Conservation (phyloP, 2,113 vertebrate genomes). For the Phocoena sinus region DNA sequence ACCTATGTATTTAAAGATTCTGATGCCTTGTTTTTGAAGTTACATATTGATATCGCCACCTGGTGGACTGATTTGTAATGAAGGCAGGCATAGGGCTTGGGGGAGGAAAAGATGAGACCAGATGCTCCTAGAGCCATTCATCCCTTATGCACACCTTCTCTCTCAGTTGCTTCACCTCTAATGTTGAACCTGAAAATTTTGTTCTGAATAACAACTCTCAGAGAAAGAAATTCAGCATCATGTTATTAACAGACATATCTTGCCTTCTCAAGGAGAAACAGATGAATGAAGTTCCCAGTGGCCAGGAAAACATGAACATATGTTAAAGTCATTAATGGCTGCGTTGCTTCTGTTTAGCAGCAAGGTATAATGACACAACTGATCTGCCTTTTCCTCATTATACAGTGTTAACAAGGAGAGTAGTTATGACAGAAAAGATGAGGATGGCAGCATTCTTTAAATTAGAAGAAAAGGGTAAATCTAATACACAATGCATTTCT, state of each 20-base stretch:
- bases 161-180: background rate
- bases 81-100: background rate
- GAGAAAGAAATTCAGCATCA: background rate
- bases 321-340: slow-evolving; percentile 74
- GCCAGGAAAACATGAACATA: slow-evolving; percentile 73
- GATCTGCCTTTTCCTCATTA: slow-evolving; percentile 68
- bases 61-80: slow-evolving; percentile 42
- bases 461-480: background rate
- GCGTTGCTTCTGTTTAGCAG: slow-evolving; percentile 65
- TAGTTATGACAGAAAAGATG: slow-evolving; percentile 40
- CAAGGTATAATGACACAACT: slow-evolving; percentile 60
- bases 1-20: background rate
- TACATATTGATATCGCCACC: slow-evolving; percentile 62
- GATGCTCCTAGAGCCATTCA: no score
- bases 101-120: background rate
- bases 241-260: background rate
- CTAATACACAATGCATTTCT: background rate
- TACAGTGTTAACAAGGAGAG: slow-evolving; percentile 58
- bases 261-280: slow-evolving; percentile 65
- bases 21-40: background rate
- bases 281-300: slow-evolving; percentile 59
- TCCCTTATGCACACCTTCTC: background rate
- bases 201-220: slow-evolving; percentile 10
- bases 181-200: slow-evolving; percentile 5
- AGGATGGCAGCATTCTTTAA: background rate